Base-by-base conservation (phyloP, 2,113 vertebrate genomes). In the Cryptotis parvus region DNA sequence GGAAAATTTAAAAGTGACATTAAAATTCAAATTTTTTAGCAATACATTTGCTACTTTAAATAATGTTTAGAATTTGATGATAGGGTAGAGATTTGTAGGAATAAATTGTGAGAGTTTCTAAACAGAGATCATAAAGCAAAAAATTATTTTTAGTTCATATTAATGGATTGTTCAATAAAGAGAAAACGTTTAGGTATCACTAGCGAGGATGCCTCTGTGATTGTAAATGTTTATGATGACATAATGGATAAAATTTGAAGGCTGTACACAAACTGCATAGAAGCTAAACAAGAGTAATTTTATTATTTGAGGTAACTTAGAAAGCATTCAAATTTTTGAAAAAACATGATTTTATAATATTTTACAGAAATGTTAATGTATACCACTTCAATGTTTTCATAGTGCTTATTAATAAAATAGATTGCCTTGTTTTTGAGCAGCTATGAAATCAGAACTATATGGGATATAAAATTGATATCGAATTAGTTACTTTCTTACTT, bases 241-340 rank as follows among this genome's bases (percentile, higher is more conserved):
- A 85, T n/a, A n/a, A n/a, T 85, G 9, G 79, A 76, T 45, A n/a
- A 76, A 93, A 84, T 80, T 31, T 89, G 45, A 90, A 75, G 27
- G 66, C 9, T 39, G 81, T 27, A 39, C 26, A 39, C 63, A 35
- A 77, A 55, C 84, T 85, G 6, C 12, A 76, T 63, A 79, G 66
- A 89, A 85, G 37, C 12, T 49, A 43, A 81, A 3, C 39, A 86
- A 79, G 37, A 49, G 18, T 24, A 88, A 85, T 8, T 92, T 87
- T 84, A 58, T 10, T 61, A 12, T 24, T 91, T 90, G 76, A 91
- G 35, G 74, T 37, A 90, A 86, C 74, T 87, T 88, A 68, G 66
- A 1, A 80, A 77, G 55, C 55, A 58, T 58, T 24, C 24, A 58
- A 58, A 55, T 58, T 58, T 22, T 18, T 55, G 52, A 55, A 20